Percentiles rank a stretch among this genome's conserved stretches.
These are phyloP conservation scores for Phoxinus dragarum DNA, from an alignment of 2,797 vertebrate species.

Conservation along the genomic window DNA sequence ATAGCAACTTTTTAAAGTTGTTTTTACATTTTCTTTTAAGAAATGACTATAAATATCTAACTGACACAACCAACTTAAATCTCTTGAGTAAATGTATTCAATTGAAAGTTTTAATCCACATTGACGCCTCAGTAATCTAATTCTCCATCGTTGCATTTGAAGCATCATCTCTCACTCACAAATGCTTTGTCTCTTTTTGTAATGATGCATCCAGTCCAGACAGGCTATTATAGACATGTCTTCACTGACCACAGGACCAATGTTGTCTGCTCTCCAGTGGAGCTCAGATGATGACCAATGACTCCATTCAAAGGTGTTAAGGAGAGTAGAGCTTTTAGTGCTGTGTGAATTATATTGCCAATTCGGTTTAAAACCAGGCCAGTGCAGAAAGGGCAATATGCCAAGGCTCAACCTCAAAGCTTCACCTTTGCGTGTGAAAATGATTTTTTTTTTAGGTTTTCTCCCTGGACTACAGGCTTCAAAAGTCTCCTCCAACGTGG, in stretches of 20 bases:
- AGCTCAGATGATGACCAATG: constrained; percentile 29
- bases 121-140: background rate
- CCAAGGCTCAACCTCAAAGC: constrained; percentile 18
- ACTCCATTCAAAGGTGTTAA: constrained; percentile 12
- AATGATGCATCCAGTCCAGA: background rate
- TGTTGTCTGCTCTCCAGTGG: constrained; percentile 9
- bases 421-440: background rate
- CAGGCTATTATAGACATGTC: constrained; percentile 14
- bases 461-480: background rate
- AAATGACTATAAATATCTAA: background rate
- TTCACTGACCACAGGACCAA: background rate
- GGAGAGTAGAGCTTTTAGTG: constrained; percentile 28
- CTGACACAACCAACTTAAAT: background rate
- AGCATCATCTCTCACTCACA: background rate
- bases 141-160: background rate
- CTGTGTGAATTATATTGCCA: constrained; percentile 16
- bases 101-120: background rate
- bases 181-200: constrained; percentile 7
- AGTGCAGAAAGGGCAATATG: constrained; percentile 8
- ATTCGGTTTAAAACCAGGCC: constrained; percentile 7
- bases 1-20: background rate
- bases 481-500: background rate
- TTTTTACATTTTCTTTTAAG: background rate
- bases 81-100: background rate
- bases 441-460: background rate